phyloP scores from a whole-genome alignment of 2,113 vertebrate genomes.

The Salvator merianae region DNA sequence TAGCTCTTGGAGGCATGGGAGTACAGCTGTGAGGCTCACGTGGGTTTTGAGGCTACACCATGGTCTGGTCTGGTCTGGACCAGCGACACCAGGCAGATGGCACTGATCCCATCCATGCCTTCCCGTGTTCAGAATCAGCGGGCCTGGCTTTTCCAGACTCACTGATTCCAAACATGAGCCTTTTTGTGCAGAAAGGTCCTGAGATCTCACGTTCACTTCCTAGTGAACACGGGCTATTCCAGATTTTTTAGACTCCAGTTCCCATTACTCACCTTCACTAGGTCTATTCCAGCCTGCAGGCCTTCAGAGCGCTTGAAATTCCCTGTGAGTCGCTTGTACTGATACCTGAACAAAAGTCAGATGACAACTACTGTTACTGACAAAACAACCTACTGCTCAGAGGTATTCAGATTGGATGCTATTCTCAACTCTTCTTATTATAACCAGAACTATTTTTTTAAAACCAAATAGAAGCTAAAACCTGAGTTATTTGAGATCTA shows the following conservation, averaged over 20 bases:
- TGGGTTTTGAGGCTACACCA: no score
- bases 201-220: no score
- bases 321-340: conserved; percentile 83
- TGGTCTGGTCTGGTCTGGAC: no score
- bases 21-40: no score
- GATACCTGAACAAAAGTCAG: conserved; percentile 76
- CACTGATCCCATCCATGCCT: no score
- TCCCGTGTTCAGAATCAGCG: no score
- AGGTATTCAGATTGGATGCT: background rate
- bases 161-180: no score
- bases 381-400: rapidly evolving
- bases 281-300: conserved; percentile 90
- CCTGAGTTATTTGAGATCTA: background rate
- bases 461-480: background rate
- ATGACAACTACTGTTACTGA: background rate
- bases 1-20: no score
- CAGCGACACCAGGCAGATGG: no score
- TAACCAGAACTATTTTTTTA: background rate
- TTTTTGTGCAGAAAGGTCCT: no score
- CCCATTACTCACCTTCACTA: conserved; percentile 78
- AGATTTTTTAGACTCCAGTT: background rate
- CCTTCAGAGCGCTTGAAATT: conserved; percentile 94
- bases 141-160: no score
- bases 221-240: background rate
- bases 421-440: background rate